Evolutionary conservation across 2,888 invertebrate species (phyloP).

Genomic region (Criorhina ranunculi): DNA sequence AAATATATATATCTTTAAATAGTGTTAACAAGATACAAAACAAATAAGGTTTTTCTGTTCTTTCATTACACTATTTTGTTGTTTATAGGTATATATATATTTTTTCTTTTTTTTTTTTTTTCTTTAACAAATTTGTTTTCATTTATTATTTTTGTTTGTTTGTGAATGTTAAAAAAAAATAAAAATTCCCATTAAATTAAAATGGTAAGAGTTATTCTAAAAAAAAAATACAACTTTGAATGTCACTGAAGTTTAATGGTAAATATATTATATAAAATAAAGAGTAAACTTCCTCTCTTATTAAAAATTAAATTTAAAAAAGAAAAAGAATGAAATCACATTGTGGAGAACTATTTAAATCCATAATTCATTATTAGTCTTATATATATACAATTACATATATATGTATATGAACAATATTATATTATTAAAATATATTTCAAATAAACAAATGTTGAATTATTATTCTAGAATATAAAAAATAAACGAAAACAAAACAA

Average conservation of each 20-base stretch:
- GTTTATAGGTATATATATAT: too few species aligned
- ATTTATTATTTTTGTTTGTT: slow-evolving; percentile 24
- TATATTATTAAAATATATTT: slow-evolving; percentile 59
- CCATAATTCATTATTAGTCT: slow-evolving; percentile 69
- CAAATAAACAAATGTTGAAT: slow-evolving; percentile 70
- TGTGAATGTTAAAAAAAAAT: not conserved
- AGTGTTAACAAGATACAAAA: slow-evolving; percentile 35
- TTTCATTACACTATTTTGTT: slow-evolving; percentile 20
- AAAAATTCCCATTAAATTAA: not conserved
- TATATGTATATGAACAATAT: slow-evolving; percentile 65
- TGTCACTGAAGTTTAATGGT: slow-evolving; percentile 50
- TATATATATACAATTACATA: slow-evolving; percentile 63
- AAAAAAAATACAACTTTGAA: slow-evolving; percentile 28
- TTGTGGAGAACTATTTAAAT: slow-evolving; percentile 63
- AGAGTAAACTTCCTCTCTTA: slow-evolving; percentile 56
- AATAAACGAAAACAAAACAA: slow-evolving; percentile 63
- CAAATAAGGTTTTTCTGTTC: slow-evolving; percentile 1
- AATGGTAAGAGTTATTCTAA: not conserved
- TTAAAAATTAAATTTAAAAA: slow-evolving; percentile 36
- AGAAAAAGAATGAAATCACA: slow-evolving; percentile 41
- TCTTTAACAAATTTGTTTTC: slow-evolving; percentile 3
- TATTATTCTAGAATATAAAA: slow-evolving; percentile 72
- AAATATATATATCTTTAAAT: slow-evolving; percentile 28
- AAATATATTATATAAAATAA: slow-evolving; percentile 22
- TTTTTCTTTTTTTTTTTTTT: too few species aligned